A percentile compares a stretch with the other conserved stretches of the same genome.
These are phyloP conservation scores for Tetanocera ferruginea DNA, from an alignment of 2,888 invertebrate genomes.

Conservation along the genomic window DNA sequence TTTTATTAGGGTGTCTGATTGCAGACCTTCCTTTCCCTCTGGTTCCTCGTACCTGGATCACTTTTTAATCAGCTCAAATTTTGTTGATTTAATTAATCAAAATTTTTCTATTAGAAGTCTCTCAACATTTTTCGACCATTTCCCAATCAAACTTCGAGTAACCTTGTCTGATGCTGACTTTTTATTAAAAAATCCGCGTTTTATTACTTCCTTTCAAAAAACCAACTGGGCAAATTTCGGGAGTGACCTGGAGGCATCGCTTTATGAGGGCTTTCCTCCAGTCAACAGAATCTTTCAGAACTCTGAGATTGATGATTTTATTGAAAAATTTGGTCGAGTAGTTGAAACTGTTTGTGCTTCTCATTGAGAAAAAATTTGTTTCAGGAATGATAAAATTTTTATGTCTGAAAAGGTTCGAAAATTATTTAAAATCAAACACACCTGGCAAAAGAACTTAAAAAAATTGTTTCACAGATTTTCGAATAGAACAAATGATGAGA, in stretches of 20 bases:
- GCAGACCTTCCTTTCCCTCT: conserved; percentile 18
- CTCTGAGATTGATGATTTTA: not conserved
- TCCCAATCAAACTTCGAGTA: conserved; percentile 1
- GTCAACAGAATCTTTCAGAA: not conserved
- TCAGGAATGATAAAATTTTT: not conserved
- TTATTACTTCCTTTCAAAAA: conserved; percentile 15
- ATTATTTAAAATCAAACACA: no score
- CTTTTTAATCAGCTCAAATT: conserved; percentile 3
- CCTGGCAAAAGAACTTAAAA: no score
- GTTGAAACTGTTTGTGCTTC: not conserved
- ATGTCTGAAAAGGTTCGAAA: conserved; percentile 13
- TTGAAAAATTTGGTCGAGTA: not conserved
- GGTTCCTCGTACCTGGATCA: conserved; percentile 24
- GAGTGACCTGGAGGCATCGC: not conserved
- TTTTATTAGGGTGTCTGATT: not conserved
- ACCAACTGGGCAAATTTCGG: not conserved
- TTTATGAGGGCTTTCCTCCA: not conserved
- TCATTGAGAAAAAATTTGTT: conserved; percentile 1
- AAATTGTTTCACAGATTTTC: no score
- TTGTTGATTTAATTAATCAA: not conserved
- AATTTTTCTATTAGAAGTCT: conserved; percentile 8
- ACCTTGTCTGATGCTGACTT: not conserved
- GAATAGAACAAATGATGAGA: no score
- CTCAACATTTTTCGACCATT: conserved; percentile 26
- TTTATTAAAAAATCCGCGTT: not conserved